These are phyloP conservation scores for Callorhinus ursinus DNA, from an alignment of 2,113 vertebrate genomes.

Conservation along the genomic window DNA sequence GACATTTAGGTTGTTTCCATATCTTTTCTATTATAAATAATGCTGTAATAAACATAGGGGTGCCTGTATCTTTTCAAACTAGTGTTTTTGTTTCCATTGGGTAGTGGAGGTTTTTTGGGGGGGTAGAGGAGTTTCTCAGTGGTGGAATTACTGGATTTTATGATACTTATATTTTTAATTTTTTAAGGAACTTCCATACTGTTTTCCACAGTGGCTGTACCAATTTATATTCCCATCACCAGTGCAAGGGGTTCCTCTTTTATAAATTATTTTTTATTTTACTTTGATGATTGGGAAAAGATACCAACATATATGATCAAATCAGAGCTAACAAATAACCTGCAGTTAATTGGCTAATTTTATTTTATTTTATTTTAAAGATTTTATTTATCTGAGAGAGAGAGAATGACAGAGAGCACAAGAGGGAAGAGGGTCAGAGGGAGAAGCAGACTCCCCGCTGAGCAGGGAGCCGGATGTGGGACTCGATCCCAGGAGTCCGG, in stretches of 20 bases:
- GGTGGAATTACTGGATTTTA: background rate
- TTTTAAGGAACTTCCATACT: background rate
- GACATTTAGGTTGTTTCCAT: background rate
- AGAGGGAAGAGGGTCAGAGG: no score
- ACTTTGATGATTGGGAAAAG: background rate
- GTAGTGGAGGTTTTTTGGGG: background rate
- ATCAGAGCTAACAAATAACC: background rate
- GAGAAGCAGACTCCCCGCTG: no score
- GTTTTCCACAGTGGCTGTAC: background rate
- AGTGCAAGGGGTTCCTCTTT: background rate
- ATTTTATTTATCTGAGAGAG: no score
- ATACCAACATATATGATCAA: background rate
- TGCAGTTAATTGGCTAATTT: background rate
- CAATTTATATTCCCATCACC: background rate
- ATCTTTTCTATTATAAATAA: background rate
- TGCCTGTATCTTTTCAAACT: background rate
- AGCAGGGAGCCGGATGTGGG: no score
- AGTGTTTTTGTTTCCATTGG: background rate
- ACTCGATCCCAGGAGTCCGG: no score
- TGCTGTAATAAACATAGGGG: background rate
- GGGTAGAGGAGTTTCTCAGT: background rate
- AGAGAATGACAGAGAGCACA: no score
- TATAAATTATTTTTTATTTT: constrained; percentile 55
- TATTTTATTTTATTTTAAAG: no score
- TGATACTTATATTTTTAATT: background rate